Percentiles rank a stretch among this genome's conserved stretches.
Conservation (phyloP, 2,113 vertebrate genomes). For the Peromyscus leucopus region DNA sequence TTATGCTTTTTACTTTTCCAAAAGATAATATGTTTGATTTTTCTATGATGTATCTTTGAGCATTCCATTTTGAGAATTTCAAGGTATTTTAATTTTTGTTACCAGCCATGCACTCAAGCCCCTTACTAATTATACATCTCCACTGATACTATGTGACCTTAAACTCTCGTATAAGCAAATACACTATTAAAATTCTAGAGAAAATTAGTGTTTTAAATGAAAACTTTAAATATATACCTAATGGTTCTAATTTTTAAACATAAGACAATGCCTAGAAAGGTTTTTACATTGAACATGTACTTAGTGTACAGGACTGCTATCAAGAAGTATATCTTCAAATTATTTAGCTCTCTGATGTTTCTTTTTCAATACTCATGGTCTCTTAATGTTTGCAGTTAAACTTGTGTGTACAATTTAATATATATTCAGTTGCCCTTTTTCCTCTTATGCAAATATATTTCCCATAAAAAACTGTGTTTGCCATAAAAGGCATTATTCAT, state of each 20-base stretch:
- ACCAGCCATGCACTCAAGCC: not conserved
- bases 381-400: constrained; percentile 40
- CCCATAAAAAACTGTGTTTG: not conserved
- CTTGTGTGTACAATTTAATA: constrained; percentile 4
- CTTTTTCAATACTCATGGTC: not conserved
- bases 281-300: constrained; percentile 29
- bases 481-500: not conserved
- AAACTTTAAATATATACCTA: constrained; percentile 15
- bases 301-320: not conserved
- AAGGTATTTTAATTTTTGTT: constrained; percentile 43
- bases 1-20: not conserved
- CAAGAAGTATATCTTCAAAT: constrained; percentile 24
- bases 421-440: not conserved
- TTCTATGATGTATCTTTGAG: not conserved
- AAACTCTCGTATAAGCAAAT: not conserved
- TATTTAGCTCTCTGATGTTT: not conserved
- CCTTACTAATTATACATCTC: constrained; percentile 29
- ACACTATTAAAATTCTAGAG: constrained; percentile 40
- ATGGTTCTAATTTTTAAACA: constrained; percentile 48
- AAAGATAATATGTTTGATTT: constrained; percentile 52
- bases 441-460: constrained; percentile 6
- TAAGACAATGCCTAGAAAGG: not conserved
- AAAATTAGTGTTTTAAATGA: not conserved
- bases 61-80: constrained; percentile 42
- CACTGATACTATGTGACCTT: constrained; percentile 11